phyloP scores from a whole-genome alignment of 2,113 vertebrate genomes.

The Perca flavescens region DNA sequence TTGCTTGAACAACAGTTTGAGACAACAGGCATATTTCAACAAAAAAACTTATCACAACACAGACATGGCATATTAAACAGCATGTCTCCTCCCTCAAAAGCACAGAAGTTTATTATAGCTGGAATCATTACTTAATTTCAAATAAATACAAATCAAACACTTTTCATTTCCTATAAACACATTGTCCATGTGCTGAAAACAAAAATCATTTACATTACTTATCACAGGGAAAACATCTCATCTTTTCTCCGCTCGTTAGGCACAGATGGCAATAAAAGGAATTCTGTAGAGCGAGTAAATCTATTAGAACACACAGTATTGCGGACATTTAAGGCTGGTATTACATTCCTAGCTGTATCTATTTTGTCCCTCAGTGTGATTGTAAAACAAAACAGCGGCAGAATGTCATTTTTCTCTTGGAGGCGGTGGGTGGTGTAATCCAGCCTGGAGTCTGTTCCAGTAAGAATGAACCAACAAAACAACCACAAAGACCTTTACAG shows the following conservation, averaged over 20 bases:
- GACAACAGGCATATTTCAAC: not conserved
- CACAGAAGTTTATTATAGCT: not conserved
- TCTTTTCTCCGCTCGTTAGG: not conserved
- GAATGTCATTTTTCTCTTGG: constrained; percentile 50
- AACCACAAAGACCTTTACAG: constrained; percentile 53
- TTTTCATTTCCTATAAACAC: not conserved
- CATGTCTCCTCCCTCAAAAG: not conserved
- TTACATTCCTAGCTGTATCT: constrained; percentile 48
- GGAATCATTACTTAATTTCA: not conserved
- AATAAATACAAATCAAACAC: constrained; percentile 11
- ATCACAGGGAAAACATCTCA: constrained; percentile 1
- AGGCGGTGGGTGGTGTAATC: constrained; percentile 54
- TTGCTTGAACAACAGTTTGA: not conserved
- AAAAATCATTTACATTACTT: constrained; percentile 11
- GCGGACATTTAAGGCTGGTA: constrained; percentile 36
- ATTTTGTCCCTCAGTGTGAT: constrained; percentile 43
- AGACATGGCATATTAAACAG: not conserved
- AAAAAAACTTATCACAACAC: not conserved
- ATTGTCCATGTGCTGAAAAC: constrained; percentile 16
- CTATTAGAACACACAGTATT: constrained; percentile 33
- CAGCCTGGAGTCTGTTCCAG: constrained; percentile 37
- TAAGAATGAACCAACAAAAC: constrained; percentile 53
- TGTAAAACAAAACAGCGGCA: constrained; percentile 50
- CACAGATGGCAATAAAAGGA: constrained; percentile 11
- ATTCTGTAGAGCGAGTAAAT: constrained; percentile 32